Evolutionary conservation across 1,140 invertebrate species (phyloP), one percentile per base, ranked within the genome.

Genomic region (Cecropterus lyciades): DNA sequence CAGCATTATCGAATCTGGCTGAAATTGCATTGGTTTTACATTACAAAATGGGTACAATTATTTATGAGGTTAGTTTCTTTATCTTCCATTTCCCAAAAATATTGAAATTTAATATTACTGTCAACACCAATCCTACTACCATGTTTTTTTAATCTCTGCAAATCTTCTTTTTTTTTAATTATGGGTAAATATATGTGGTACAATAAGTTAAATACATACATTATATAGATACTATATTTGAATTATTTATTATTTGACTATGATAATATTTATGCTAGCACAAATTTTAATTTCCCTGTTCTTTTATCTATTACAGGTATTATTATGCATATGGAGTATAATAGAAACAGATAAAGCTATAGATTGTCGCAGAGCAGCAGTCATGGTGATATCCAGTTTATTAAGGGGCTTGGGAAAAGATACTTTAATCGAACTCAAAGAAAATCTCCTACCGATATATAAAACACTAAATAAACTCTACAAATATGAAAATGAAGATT

Each of bases 1-100:
- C 97, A 3, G 95, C 96, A 85, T 89, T 98, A 43, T 97, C 97
- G 0, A 97, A 97, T 89, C 89, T 98, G 10, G 97, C 96, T 0
- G 96, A 98, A 92, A 89, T 98, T n/a, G 97, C 96, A 76, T 93
- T 94, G 69, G 93, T 96, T 5, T 85, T 98, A 8, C 94, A 95
- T 49, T 97, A 95, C 78, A 95, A 95, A 78, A 82, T 98, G 0
- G 95, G 95, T 52, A 89, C 93, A 68, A 93, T 96, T 55, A 87
- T 96, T 52, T 94, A 94, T 72, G 97, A 98, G 93, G 96, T 97
- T 89, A 55, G 62, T 64, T 37, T 42, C 30, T 57, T 46, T 46
- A 1, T 27, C 17, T 10, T 37, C 17, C 0, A 17, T 40, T 15
- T 49, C 17, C 2, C 6, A 3, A 33, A 10, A 33, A 33, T 3